phyloP scores from a whole-genome alignment of 2,797 vertebrate species.

The Synaphobranchus kaupii region DNA sequence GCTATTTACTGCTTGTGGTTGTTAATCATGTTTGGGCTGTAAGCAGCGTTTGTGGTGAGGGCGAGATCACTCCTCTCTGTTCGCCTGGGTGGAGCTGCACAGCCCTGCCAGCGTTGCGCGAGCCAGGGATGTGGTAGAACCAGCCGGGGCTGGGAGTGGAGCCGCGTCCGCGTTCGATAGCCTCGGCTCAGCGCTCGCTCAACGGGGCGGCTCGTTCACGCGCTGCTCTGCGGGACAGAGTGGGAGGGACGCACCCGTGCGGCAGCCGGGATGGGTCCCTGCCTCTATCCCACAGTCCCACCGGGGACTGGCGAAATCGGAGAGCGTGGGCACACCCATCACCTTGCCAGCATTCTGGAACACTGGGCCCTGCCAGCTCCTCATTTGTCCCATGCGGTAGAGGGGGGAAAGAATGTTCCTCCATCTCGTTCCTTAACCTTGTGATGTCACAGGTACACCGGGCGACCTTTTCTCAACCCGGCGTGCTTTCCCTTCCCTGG shows the following conservation, averaged over 20 bases:
- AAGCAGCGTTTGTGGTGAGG: neutral
- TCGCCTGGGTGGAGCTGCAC: neutral
- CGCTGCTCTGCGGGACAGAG: neutral
- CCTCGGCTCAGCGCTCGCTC: no score
- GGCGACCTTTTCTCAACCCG: neutral
- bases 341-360: neutral
- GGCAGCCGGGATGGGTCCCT: neutral
- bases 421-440: neutral
- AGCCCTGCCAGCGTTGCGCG: neutral
- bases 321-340: neutral
- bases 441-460: conserved; percentile 25
- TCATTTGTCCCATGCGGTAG: neutral
- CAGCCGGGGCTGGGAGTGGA: neutral
- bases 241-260: neutral
- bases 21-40: neutral
- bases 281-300: neutral
- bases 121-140: neutral
- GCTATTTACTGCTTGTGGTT: neutral
- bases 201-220: neutral
- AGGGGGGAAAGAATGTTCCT: neutral
- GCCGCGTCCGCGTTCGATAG: neutral
- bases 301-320: neutral
- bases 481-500: conserved; percentile 10
- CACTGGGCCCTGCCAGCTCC: neutral
- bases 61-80: neutral